Evolutionary conservation across 2,113 vertebrate genomes (phyloP), one percentile per base, ranked within the genome.

Genomic region (Ginglymostoma cirratum): DNA sequence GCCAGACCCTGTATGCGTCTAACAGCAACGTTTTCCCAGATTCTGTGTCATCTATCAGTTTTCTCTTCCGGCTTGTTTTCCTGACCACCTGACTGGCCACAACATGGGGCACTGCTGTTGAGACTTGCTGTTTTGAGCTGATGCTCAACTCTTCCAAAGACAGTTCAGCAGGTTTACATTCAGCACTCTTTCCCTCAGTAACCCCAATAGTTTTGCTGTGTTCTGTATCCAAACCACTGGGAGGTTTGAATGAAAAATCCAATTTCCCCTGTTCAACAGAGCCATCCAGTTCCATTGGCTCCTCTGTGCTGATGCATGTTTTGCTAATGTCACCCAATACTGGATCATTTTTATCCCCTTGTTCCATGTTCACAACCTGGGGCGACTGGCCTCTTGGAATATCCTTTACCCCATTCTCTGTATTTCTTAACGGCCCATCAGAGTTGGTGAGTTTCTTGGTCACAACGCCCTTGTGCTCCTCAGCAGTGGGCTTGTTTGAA

Each of bases 61-160:
- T 99, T 96, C 98, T 98, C 96, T 99, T 99, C 96, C 98, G 98
- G 97, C 96, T 98, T 96, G 98, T 98, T 96, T 98, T 97, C 48
- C 98, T 98, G 17, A 97, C 96, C 7, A 96, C 86, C 87, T 98
- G 98, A 45, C 98, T 98, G 85, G 95, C 69, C 15, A 96, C 61
- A 76, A 95, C 45, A 24, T 76, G 45, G 52, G 93, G 52, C 70
- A 34, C 66, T 97, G 97, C 15, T 98, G 96, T 34, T 85, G 0
- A 83, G 55, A 89, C 96, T 96, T 96, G 97, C 96, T 98, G 98
- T 0, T 98, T 98, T 14, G 98, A 98, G 96, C 99, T 99, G 97
- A 99, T 99, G 96, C 98, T 99, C 2, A 99, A 97, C 87, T 99
- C 99, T 96, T 99, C 99, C 96, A 99, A 97, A 52, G 99, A 99